Conservation (phyloP, 2,113 vertebrate species). For the Holacanthus passer region DNA sequence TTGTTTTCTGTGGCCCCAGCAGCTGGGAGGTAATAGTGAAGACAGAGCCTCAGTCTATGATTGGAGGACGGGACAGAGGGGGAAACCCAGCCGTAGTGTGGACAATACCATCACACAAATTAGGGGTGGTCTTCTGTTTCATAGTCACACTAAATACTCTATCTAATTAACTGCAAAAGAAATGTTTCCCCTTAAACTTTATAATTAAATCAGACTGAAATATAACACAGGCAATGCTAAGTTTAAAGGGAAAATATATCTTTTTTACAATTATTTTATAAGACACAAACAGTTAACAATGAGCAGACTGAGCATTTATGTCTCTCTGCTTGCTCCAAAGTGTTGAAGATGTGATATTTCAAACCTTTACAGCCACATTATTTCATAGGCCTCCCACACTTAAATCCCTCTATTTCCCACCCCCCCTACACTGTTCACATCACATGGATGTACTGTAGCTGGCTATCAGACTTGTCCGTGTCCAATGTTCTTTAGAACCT, state of each 20-base stretch:
- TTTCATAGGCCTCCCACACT: conserved; percentile 33
- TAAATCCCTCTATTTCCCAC: conserved; percentile 35
- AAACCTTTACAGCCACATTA: conserved; percentile 37
- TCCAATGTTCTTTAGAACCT: conserved; percentile 61
- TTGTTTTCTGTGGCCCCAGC: conserved; percentile 91
- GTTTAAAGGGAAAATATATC: background rate
- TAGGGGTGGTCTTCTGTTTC: conserved; percentile 82
- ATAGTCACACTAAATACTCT: conserved; percentile 42
- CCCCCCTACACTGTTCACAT: conserved; percentile 34
- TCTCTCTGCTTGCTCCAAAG: background rate
- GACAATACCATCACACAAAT: conserved; percentile 85
- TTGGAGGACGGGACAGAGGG: conserved; percentile 88
- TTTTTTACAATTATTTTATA: conserved; percentile 2
- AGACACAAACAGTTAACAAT: background rate
- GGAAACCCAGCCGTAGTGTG: conserved; percentile 82
- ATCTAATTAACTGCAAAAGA: conserved; percentile 12
- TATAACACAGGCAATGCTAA: background rate
- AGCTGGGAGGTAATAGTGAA: conserved; percentile 93
- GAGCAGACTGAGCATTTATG: background rate
- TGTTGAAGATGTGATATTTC: conserved; percentile 36
- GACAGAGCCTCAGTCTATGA: conserved; percentile 92
- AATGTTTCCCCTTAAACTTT: background rate
- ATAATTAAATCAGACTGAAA: background rate
- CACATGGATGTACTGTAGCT: conserved; percentile 33
- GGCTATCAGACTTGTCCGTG: conserved; percentile 42